Percentiles rank a stretch among this genome's conserved stretches.
Conservation (phyloP, 2,113 vertebrate species). For the Ptilorrhoa leucosticta region DNA sequence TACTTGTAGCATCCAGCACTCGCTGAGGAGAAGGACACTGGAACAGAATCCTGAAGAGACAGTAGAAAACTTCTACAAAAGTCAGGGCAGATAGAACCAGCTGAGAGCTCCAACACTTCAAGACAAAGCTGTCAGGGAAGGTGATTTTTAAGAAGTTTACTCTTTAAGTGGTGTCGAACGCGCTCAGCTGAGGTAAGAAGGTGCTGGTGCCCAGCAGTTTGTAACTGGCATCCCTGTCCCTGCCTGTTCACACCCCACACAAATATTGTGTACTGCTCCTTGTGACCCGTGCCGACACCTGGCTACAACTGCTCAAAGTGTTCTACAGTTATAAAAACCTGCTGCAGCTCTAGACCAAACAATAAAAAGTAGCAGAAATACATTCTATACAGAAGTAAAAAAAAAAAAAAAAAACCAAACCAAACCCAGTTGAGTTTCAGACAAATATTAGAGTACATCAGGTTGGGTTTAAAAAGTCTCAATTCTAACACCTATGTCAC, state of each 20-base stretch:
- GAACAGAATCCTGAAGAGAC: conserved; percentile 6
- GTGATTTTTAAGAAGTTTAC: neutral
- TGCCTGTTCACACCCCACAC: conserved; percentile 41
- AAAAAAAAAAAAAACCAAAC: neutral
- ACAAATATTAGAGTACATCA: neutral
- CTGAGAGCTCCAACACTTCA: neutral
- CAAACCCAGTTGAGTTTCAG: neutral
- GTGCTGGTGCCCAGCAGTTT: neutral
- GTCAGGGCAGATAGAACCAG: neutral
- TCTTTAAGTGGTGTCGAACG: neutral
- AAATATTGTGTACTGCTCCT: conserved; percentile 62
- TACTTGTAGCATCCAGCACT: neutral
- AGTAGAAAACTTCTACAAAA: conserved; percentile 62
- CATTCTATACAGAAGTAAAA: conserved; percentile 47
- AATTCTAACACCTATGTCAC: conserved; percentile 18
- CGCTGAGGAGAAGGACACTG: neutral
- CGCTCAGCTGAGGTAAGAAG: neutral
- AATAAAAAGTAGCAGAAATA: conserved; percentile 61
- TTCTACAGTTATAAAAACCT: conserved; percentile 47
- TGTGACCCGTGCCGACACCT: neutral
- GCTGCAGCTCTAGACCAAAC: conserved; percentile 25
- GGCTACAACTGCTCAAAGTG: neutral
- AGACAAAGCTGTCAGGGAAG: neutral
- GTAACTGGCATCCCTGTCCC: neutral
- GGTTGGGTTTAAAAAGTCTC: conserved; percentile 12